These are phyloP conservation scores for Pseudotriccus pelzelni DNA, from an alignment of 2,797 vertebrate genomes.

Conservation along the genomic window DNA sequence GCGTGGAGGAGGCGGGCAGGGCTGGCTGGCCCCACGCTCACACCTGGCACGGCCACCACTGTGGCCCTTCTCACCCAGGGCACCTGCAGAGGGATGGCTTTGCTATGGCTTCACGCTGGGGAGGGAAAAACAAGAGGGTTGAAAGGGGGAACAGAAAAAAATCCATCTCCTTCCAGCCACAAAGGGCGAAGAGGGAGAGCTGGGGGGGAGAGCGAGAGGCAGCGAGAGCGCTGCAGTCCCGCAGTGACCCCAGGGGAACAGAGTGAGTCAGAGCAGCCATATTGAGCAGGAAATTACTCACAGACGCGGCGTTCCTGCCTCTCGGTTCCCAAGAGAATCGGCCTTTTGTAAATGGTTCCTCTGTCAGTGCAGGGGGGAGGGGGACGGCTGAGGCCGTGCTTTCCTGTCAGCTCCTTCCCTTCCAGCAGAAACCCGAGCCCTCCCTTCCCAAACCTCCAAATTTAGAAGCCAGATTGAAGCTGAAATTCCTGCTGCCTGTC, in stretches of 20 bases:
- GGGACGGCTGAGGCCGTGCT: constrained; percentile 74
- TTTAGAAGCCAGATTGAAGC: constrained; percentile 81
- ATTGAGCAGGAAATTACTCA: constrained; percentile 99
- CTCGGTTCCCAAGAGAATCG: constrained; percentile 81
- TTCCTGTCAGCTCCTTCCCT: constrained; percentile 85
- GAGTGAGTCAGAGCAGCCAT: constrained; percentile 97
- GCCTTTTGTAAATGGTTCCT: constrained; percentile 87
- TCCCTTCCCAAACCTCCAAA: constrained; percentile 79
- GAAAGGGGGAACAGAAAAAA: not conserved
- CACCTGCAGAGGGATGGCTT: rapidly evolving
- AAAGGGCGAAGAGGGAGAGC: constrained; percentile 67
- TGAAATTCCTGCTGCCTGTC: constrained; percentile 73
- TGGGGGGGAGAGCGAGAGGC: constrained; percentile 24
- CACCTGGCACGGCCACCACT: not conserved
- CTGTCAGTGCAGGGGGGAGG: constrained; percentile 81
- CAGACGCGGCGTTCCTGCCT: constrained; percentile 84
- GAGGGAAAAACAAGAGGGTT: not conserved
- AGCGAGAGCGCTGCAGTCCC: constrained; percentile 78
- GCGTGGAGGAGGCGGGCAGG: rapidly evolving
- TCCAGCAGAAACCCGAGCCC: constrained; percentile 82
- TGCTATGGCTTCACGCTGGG: not conserved
- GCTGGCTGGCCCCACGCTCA: rapidly evolving
- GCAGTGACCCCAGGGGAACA: constrained; percentile 86
- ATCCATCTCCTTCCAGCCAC: constrained; percentile 66
- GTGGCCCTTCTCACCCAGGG: not conserved